Evolutionary conservation across 1,140 invertebrate genomes (phyloP).

Genomic region (Proales similis): DNA sequence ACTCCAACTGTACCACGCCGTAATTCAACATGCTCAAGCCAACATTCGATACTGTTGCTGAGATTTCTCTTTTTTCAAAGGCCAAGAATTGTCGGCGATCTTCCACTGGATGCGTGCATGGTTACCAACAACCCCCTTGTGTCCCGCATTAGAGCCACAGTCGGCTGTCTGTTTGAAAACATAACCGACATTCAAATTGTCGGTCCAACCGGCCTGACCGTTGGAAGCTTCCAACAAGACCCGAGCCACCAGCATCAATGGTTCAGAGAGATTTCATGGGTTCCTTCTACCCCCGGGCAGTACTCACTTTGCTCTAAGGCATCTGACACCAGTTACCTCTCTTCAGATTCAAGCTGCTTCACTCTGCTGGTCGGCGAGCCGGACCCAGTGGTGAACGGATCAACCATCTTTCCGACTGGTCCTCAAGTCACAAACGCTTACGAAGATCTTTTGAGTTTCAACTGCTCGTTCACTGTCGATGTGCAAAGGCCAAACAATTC

Average conservation of each 20-base stretch:
- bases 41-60: neutral
- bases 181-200: constrained; percentile 35
- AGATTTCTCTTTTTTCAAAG: neutral
- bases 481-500: neutral
- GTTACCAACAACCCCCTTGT: neutral
- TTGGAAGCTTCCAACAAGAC: neutral
- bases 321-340: neutral
- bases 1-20: neutral
- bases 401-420: constrained; percentile 12
- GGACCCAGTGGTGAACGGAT: neutral
- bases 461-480: neutral
- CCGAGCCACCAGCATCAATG: neutral
- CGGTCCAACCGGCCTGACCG: neutral
- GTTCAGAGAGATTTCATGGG: neutral
- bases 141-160: neutral
- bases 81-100: neutral
- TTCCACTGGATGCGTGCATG: constrained; percentile 15
- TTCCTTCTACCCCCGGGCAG: neutral
- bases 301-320: constrained; percentile 11
- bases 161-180: neutral
- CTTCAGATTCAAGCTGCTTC: constrained; percentile 8
- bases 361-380: neutral
- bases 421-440: neutral
- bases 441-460: constrained; percentile 12
- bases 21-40: neutral